Conservation (phyloP, 2,113 vertebrate genomes). For the Rhinolophus ferrumequinum region DNA sequence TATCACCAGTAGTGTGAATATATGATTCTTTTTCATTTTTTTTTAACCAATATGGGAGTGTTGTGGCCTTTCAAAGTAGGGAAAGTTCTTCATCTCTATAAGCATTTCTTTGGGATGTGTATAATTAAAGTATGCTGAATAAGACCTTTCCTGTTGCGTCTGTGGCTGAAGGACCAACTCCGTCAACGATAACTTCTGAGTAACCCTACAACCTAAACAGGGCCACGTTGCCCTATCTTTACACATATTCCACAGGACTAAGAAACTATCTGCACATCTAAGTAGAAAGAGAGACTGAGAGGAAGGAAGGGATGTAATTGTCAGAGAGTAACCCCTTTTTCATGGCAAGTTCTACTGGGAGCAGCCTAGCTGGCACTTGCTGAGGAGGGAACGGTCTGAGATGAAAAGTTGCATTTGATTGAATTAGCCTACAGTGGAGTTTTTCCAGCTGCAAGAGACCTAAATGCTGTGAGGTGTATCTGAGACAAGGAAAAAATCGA, state of each 20-base stretch:
- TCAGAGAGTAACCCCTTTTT: not conserved
- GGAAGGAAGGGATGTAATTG: not conserved
- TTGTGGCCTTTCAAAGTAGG: not conserved
- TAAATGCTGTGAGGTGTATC: not conserved
- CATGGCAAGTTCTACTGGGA: not conserved
- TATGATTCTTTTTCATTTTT: not conserved
- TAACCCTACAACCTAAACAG: not conserved
- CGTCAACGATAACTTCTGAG: not conserved
- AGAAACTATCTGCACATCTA: not conserved
- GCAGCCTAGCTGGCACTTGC: not conserved
- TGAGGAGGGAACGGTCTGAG: not conserved
- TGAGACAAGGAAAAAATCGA: not conserved
- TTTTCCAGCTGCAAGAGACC: not conserved
- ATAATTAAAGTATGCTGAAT: not conserved
- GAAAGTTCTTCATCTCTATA: not conserved
- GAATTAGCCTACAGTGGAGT: not conserved
- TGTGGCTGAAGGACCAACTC: not conserved
- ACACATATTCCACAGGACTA: not conserved
- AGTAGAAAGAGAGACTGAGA: not conserved
- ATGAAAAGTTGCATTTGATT: not conserved
- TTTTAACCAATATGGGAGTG: not conserved
- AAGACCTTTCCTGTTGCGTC: not conserved
- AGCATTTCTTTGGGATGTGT: constrained; percentile 14
- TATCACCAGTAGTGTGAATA: not conserved
- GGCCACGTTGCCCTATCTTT: not conserved